A percentile compares a stretch with the other conserved stretches of the same genome.
Evolutionary conservation across 2,113 vertebrate genomes (phyloP).

Genomic region (Psilopogon haemacephalus): DNA sequence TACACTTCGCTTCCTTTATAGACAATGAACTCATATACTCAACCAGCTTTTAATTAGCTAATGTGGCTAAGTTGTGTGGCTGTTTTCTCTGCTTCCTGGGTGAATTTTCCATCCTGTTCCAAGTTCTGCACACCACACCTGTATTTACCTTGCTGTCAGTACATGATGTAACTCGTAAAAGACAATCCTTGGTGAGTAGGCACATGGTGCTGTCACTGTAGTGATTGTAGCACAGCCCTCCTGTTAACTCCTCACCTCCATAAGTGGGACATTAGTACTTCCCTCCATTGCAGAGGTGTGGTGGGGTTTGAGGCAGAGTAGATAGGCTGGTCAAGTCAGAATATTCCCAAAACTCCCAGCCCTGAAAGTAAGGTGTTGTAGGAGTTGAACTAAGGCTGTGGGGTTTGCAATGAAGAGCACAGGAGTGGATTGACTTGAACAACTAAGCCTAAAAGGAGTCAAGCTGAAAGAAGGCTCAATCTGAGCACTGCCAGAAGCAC

Average conservation of each 20-base stretch:
- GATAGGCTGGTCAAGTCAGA: background rate
- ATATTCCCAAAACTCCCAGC: background rate
- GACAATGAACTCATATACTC: background rate
- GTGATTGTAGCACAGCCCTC: background rate
- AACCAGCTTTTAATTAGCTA: background rate
- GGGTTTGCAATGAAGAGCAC: background rate
- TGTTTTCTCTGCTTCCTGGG: background rate
- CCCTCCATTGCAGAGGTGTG: background rate
- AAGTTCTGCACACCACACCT: background rate
- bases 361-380: background rate
- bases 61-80: background rate
- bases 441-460: background rate
- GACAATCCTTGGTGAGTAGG: background rate
- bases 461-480: background rate
- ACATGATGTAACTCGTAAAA: background rate
- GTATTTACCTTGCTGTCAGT: background rate
- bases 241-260: background rate
- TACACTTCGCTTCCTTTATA: background rate
- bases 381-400: background rate
- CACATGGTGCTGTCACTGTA: background rate
- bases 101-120: background rate
- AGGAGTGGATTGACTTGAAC: background rate
- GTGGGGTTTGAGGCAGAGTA: background rate
- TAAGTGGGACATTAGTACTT: background rate
- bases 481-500: background rate